Percentiles rank a stretch among this genome's conserved stretches.
phyloP scores from a whole-genome alignment of 2,888 invertebrate species.

The Falcaria lacertinaria region DNA sequence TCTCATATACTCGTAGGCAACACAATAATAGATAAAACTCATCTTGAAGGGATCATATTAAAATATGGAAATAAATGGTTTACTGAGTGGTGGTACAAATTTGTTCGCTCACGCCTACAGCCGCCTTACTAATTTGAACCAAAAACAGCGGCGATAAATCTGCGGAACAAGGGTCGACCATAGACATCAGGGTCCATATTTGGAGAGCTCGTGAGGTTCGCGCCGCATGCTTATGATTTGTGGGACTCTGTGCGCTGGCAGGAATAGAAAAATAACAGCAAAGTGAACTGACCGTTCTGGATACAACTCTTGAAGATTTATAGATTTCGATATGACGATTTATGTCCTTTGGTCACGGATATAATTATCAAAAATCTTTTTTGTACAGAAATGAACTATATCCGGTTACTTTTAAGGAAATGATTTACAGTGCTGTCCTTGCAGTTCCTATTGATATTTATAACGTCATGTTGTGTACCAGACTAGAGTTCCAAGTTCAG shows the following conservation, averaged over 20 bases:
- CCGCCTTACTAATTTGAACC: slow-evolving; percentile 59
- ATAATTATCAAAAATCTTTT: too few relatives aligned
- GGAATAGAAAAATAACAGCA: slow-evolving; percentile 26
- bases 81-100: slow-evolving; percentile 44
- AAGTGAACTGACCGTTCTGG: neutral
- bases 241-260: slow-evolving; percentile 27
- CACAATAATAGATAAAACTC: slow-evolving; percentile 12
- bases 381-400: too few relatives aligned
- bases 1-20: too few relatives aligned
- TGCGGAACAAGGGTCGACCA: slow-evolving; percentile 53
- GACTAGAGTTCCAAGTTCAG: slow-evolving; percentile 13
- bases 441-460: neutral
- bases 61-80: slow-evolving; percentile 10
- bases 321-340: neutral
- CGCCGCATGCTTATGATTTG: slow-evolving; percentile 69
- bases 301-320: neutral
- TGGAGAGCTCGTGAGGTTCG: slow-evolving; percentile 64
- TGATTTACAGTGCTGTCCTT: neutral
- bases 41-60: neutral
- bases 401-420: too few relatives aligned
- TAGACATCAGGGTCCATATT: slow-evolving; percentile 62
- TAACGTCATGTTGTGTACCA: neutral
- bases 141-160: slow-evolving; percentile 71
- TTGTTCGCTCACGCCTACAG: slow-evolving; percentile 64
- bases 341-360: neutral